phyloP scores from a whole-genome alignment of 2,797 vertebrate genomes.

The Ambastaia sidthimunki region DNA sequence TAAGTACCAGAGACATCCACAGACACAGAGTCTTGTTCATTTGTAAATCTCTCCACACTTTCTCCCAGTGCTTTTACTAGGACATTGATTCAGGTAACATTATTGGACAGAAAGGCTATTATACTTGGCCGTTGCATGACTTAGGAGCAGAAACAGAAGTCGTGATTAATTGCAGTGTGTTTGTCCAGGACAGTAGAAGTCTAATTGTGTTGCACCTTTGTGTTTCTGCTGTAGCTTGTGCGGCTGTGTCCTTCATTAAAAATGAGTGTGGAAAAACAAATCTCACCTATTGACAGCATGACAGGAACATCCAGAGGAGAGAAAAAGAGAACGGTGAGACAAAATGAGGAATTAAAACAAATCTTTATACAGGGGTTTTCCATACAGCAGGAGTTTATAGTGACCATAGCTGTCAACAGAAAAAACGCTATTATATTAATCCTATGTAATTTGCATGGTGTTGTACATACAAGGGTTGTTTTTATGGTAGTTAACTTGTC shows the following conservation, averaged over 20 bases:
- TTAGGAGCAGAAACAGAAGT: constrained; percentile 3
- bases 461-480: too few species aligned
- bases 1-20: not conserved
- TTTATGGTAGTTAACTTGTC: too few species aligned
- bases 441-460: too few species aligned
- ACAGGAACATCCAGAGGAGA: not conserved
- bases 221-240: not conserved
- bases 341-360: not conserved
- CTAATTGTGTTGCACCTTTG: not conserved
- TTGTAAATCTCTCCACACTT: constrained; percentile 7
- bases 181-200: not conserved
- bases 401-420: not conserved
- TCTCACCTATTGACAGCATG: not conserved
- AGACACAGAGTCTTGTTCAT: constrained; percentile 12
- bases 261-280: not conserved
- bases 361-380: not conserved
- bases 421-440: not conserved
- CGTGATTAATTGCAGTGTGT: not conserved
- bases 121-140: not conserved
- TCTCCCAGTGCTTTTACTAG: not conserved
- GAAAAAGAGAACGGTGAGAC: not conserved
- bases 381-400: not conserved
- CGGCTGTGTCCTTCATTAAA: constrained; percentile 2
- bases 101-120: not conserved
- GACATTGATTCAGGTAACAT: not conserved